Conservation (phyloP, 1,140 invertebrate species). For the Bradysia coprophila region DNA sequence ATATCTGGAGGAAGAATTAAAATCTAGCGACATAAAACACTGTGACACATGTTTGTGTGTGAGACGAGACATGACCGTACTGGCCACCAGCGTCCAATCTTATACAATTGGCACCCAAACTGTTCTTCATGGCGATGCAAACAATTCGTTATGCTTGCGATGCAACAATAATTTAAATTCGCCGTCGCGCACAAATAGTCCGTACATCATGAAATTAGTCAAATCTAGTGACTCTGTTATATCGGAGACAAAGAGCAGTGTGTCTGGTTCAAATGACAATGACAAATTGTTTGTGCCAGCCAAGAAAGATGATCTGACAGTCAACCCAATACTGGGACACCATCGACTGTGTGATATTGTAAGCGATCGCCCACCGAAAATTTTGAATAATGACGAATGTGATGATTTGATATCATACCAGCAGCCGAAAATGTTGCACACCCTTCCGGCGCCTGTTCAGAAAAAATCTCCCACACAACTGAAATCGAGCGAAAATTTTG, state of each 20-base stretch:
- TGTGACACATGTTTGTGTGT: conserved; percentile 62
- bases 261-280: conserved; percentile 20
- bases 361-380: conserved; percentile 16
- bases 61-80: conserved; percentile 33
- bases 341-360: conserved; percentile 37
- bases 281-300: conserved; percentile 20
- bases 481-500: not conserved
- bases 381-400: not conserved
- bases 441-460: no score
- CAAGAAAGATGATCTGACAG: conserved; percentile 23
- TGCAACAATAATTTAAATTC: conserved; percentile 27
- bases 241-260: conserved; percentile 22
- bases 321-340: conserved; percentile 33
- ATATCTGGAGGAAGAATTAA: conserved; percentile 69
- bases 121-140: conserved; percentile 25
- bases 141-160: conserved; percentile 32
- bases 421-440: not conserved
- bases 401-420: not conserved
- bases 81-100: conserved; percentile 33
- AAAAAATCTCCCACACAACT: not conserved
- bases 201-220: conserved; percentile 21
- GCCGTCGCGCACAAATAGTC: conserved; percentile 21
- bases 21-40: conserved; percentile 54
- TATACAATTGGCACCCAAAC: conserved; percentile 41
- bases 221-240: conserved; percentile 23